Evolutionary conservation across 2,113 vertebrate species (phyloP), one percentile per base, ranked within the genome.

Genomic region (Grallaria varia): DNA sequence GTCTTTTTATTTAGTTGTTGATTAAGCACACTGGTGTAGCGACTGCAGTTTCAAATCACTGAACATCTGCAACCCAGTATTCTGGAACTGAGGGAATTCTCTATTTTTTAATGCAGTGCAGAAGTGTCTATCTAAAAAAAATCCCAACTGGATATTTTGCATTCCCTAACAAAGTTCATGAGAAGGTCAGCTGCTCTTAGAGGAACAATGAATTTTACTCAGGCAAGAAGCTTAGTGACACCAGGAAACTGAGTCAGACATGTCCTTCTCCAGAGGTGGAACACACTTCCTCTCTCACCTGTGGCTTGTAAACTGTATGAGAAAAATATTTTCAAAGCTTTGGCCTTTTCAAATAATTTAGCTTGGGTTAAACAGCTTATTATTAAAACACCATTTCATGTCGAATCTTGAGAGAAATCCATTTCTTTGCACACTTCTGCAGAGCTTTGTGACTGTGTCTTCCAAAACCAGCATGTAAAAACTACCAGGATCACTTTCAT

Each of bases 71-170:
- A 89, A 62, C 39, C 10, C 30, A 10, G 35, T 84, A 47, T 92
- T 90, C 58, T 91, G 68, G 87, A 95, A 86, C 81, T 95, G 94
- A 87, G 74, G 69, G 63, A 91, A 93, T 24, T 44, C 50, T 91
- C 52, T 96, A 20, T 47, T 88, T 76, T 83, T 92, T 67, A 23
- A 78, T 75, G 79, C 45, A 39, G 37, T 89, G 56, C 21, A 89
- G 69, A 84, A 95, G 24, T 85, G 69, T 39, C 81, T 94, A 72
- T 84, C 49, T 23, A 25, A 81, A 58, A 90, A 58, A 72, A 55
- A 69, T 35, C 62, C 14, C 64, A 71, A 4, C 87, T 83, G 55
- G 81, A 66, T 78, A 79, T 91, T 95, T 81, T 85, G 19, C 66
- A 21, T 93, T 84, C 55, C 77, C 56, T 94, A 55, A 68, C 45